Evolutionary conservation across 2,888 invertebrate species (phyloP).

Genomic region (Nasonovia ribisnigri): DNA sequence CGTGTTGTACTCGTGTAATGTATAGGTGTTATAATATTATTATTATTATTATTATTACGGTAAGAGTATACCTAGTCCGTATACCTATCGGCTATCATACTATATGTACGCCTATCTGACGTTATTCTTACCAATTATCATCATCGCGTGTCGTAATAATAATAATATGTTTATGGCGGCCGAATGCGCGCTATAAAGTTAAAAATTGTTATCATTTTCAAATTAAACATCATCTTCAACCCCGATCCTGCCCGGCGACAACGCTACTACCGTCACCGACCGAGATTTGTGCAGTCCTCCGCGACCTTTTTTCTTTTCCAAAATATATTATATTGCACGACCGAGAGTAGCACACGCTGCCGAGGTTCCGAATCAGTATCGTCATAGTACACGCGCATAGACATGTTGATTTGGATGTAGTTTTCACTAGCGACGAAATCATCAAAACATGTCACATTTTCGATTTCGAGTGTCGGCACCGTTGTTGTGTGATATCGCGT

Average conservation of each 20-base stretch:
- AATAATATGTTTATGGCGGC: too few species aligned
- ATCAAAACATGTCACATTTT: background rate
- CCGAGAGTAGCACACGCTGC: background rate
- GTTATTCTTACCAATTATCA: too few species aligned
- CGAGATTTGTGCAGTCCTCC: background rate
- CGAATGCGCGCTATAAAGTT: too few species aligned
- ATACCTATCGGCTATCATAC: background rate
- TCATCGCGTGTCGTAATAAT: too few species aligned
- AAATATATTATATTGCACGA: background rate
- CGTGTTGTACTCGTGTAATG: background rate
- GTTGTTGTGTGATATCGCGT: background rate
- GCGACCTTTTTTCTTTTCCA: background rate
- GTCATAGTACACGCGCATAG: too few species aligned
- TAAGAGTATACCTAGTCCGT: too few species aligned
- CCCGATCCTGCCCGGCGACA: background rate
- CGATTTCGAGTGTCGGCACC: background rate
- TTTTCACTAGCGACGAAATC: too few species aligned
- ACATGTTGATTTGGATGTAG: too few species aligned
- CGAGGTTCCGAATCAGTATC: background rate
- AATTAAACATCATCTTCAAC: background rate
- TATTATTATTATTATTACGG: too few species aligned
- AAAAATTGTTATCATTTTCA: too few species aligned
- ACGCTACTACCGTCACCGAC: background rate
- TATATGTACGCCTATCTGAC: background rate
- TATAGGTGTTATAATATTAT: background rate